phyloP scores from a whole-genome alignment of 2,797 vertebrate species.

The Picus viridis region DNA sequence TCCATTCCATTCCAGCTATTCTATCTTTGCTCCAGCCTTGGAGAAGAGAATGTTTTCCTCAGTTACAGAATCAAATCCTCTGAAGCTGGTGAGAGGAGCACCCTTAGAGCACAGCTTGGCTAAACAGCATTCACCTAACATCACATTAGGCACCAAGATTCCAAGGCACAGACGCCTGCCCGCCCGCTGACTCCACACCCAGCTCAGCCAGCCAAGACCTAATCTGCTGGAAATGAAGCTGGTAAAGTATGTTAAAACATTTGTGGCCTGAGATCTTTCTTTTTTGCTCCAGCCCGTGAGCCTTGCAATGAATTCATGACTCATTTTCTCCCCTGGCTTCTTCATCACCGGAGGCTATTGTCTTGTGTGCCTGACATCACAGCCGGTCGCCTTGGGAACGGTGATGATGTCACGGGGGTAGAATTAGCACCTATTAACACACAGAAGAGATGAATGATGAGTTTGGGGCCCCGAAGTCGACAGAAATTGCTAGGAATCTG shows the following conservation, averaged over 20 bases:
- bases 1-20: too few relatives aligned
- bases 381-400: background rate
- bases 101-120: background rate
- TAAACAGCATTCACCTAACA: background rate
- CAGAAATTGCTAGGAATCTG: conserved; percentile 56
- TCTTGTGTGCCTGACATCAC: conserved; percentile 73
- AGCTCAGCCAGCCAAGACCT: background rate
- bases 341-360: conserved; percentile 35
- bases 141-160: background rate
- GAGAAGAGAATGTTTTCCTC: background rate
- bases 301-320: background rate
- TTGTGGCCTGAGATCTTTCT: background rate
- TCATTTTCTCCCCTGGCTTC: background rate
- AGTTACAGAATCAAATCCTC: background rate
- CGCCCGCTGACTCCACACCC: background rate
- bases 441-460: conserved; percentile 61
- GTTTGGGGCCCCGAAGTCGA: background rate
- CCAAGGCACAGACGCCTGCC: background rate
- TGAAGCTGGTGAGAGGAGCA: background rate
- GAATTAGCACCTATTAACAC: conserved; percentile 53
- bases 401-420: conserved; percentile 54
- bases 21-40: background rate
- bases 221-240: background rate
- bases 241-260: background rate
- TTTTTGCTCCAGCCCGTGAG: background rate